Conservation (phyloP, 2,113 vertebrate genomes). For the Puntigrus tetrazona region DNA sequence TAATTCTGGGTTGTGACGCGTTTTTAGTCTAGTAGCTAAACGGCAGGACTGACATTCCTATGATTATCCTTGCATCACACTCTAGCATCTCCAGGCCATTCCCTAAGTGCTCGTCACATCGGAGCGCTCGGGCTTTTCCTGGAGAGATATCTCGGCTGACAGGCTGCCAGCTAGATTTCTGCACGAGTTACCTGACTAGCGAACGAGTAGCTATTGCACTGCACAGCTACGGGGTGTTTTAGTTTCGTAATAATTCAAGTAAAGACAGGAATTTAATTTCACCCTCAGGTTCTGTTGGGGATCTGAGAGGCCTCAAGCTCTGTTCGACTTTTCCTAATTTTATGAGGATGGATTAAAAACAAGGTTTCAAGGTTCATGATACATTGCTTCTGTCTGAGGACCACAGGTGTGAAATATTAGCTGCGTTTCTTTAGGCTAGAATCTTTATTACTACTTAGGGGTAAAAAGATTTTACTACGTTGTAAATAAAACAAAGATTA, state of each 20-base stretch:
- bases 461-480: too few relatives aligned
- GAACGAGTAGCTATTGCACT: constrained; percentile 30
- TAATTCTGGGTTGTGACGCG: not conserved
- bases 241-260: not conserved
- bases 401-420: not conserved
- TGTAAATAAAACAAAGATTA: too few relatives aligned
- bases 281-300: not conserved
- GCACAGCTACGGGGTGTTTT: not conserved
- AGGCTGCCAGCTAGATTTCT: constrained; percentile 59
- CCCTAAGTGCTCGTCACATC: constrained; percentile 58
- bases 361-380: not conserved
- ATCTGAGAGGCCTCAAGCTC: not conserved
- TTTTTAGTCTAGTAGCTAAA: constrained; percentile 1
- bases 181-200: constrained; percentile 33
- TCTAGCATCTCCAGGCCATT: constrained; percentile 25
- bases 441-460: not conserved
- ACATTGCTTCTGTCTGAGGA: not conserved
- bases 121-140: not conserved
- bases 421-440: not conserved
- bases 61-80: constrained; percentile 14
- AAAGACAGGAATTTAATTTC: not conserved
- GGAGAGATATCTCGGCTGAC: constrained; percentile 52
- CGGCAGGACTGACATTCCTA: not conserved
- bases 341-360: not conserved
- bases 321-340: not conserved